A percentile compares a stretch with the other conserved stretches of the same genome.
Conservation (phyloP, 2,888 invertebrate species). For the Thyatira batis region DNA sequence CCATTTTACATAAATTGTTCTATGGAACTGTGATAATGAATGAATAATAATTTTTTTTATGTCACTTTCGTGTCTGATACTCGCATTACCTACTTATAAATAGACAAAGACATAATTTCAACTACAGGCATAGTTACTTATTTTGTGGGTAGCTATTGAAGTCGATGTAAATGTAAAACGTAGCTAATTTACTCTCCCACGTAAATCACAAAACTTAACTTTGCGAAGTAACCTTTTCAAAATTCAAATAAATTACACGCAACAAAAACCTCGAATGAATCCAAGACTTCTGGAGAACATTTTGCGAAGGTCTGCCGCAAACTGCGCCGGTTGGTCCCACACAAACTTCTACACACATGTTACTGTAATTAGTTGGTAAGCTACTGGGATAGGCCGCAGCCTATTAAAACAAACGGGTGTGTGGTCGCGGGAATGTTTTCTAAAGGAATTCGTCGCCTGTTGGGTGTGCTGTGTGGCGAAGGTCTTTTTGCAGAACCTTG, state of each 20-base stretch:
- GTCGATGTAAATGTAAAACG: background rate
- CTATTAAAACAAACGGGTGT: slow-evolving; percentile 7
- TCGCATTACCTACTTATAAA: too few species aligned
- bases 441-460: background rate
- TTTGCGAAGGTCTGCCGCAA: background rate
- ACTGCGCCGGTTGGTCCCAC: background rate
- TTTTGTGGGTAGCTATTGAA: too few species aligned
- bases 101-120: too few species aligned
- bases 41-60: too few species aligned
- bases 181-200: too few species aligned
- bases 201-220: too few species aligned
- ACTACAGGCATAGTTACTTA: too few species aligned
- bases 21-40: too few species aligned
- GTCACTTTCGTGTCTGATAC: too few species aligned
- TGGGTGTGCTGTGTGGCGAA: background rate
- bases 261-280: background rate
- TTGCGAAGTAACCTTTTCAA: too few species aligned
- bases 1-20: too few species aligned
- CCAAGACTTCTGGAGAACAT: background rate
- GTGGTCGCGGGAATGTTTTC: background rate
- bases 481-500: background rate
- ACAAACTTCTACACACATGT: slow-evolving; percentile 12
- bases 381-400: slow-evolving; percentile 12
- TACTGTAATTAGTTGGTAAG: slow-evolving; percentile 21
- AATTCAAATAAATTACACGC: background rate